Percentiles rank a stretch among this genome's conserved stretches.
phyloP scores from a whole-genome alignment of 2,888 invertebrate species.

The Caenorhabditis afra region DNA sequence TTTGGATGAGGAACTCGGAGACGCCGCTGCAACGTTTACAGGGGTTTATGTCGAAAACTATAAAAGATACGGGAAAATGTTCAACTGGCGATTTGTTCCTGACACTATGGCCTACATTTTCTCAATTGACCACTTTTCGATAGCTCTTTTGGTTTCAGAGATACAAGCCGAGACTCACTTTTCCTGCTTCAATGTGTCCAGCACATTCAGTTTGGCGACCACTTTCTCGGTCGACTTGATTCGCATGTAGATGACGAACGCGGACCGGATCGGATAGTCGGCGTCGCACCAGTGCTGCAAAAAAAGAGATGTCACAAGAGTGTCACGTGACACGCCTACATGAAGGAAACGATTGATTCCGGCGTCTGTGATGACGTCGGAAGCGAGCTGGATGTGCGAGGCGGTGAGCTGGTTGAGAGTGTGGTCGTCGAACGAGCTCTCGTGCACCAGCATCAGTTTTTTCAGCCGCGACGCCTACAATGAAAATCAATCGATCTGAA shows the following conservation, averaged over 20 bases:
- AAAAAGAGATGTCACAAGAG: background rate
- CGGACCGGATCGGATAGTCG: slow-evolving; percentile 38
- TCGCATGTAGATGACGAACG: slow-evolving; percentile 36
- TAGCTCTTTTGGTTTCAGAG: too few relatives aligned
- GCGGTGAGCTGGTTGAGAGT: slow-evolving; percentile 21
- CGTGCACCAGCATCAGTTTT: slow-evolving; percentile 41
- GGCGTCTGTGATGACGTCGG: slow-evolving; percentile 34
- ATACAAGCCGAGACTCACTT: slow-evolving; percentile 2
- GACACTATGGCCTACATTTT: too few relatives aligned
- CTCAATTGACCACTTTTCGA: too few relatives aligned
- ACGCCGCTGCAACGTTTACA: slow-evolving; percentile 37
- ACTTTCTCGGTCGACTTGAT: slow-evolving; percentile 12
- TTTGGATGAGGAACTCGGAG: slow-evolving; percentile 33
- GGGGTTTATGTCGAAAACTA: background rate
- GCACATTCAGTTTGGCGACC: slow-evolving; percentile 10
- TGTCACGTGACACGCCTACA: slow-evolving; percentile 5
- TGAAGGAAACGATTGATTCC: slow-evolving; percentile 24
- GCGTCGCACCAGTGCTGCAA: slow-evolving; percentile 47
- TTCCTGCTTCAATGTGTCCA: background rate
- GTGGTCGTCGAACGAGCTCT: slow-evolving; percentile 43
- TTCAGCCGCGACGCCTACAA: background rate
- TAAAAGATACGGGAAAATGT: slow-evolving; percentile 1
- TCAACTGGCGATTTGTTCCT: too few relatives aligned
- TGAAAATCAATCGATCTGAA: too few relatives aligned
- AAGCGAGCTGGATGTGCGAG: slow-evolving; percentile 31